Evolutionary conservation across 1,140 invertebrate species (phyloP), one percentile per base, ranked within the genome.

Genomic region (Gonioctena quinquepunctata): DNA sequence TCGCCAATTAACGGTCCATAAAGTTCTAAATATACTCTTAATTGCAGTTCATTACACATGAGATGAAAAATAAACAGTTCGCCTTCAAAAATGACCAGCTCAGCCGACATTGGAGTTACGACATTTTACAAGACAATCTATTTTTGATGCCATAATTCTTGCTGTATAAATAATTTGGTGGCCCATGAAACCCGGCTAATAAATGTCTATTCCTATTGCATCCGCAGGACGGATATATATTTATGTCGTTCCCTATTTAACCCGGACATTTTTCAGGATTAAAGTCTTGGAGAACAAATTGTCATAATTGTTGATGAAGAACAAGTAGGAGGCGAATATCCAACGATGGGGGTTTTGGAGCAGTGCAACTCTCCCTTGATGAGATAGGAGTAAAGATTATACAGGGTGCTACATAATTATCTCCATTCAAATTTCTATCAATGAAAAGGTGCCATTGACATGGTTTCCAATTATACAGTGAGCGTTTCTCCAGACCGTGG

Each of bases 101-200:
- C n/a, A n/a, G 8, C 3, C 56, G n/a, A 11, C 56, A 54, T 59
- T 22, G 56, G 21, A 59, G 56, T 59, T 59, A 59, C 56, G 56
- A 59, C 56, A 59, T 59, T 25, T 25, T 2, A 52, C 56, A 59
- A 59, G 56, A 59, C 56, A 59, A 25, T 59, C 56, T 59, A 59
- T 59, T 59, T 59, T 59, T 16, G 23, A 16, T 23, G 56, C 26
- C 56, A 25, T 59, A 59, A 59, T 26, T 59, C 23, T 59, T 59
- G 56, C 26, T 59, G 56, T 22, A 25, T 59, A 59, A 28, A 59
- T 59, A 59, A 59, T 59, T 25, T 16, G 11, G 25, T 23, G 23
- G 23, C 11, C 25, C 23, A 25, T 59, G 25, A 59, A 22, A 59
- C 13, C 23, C 21, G 5, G 25, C n/a, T 59, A 27, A 25, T 59